Base-by-base conservation (phyloP, 2,888 invertebrate species). In the Thalpophila matura region DNA sequence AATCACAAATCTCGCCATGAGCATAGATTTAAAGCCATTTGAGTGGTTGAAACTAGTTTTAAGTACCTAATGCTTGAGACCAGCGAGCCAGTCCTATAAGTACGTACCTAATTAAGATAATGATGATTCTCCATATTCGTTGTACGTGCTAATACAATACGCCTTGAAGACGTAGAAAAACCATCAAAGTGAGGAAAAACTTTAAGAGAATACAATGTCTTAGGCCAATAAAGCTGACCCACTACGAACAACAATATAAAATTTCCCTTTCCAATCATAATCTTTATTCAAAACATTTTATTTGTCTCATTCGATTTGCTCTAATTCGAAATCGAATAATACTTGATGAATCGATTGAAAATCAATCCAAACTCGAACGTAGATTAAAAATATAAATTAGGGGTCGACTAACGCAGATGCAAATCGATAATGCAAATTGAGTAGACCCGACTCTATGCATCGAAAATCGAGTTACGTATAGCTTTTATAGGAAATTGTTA, bases 231-330 rank as follows among this genome's bases (percentile, higher is more conserved):
- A 26, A 37, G n/a, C 31, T 12, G n/a, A 42, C 47, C 10, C 18
- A 10, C 20, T 22, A 26, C 18, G 47, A 64, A 57, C 12, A 65
- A 61, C 38, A 56, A 56, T 51, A 58, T 47, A 26, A 35, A 37
- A 62, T 14, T 53, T 49, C 22, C 70, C 79, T 80, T 80, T 79
- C 79, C 56, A 79, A 60, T 51, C 45, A 71, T 69, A n/a, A 65
- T 66, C 57, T 59, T 55, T 56, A 64, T 64, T 51, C 42, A 38
- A 43, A 58, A 58, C 43, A 54, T 40, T 66, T 61, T 69, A 67
- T 64, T 71, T 58, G 47, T 54, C 55, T 71, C 63, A 60, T 69
- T 72, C 49, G 63, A 51, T 56, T 42, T 62, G 74, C 65, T 74
- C 80, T 49, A 71, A 54, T 74, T 78, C 54, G 14, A 57, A 42